These are phyloP conservation scores for Chalcosyrphus nemorum DNA, from an alignment of 2,888 invertebrate species.

Conservation along the genomic window DNA sequence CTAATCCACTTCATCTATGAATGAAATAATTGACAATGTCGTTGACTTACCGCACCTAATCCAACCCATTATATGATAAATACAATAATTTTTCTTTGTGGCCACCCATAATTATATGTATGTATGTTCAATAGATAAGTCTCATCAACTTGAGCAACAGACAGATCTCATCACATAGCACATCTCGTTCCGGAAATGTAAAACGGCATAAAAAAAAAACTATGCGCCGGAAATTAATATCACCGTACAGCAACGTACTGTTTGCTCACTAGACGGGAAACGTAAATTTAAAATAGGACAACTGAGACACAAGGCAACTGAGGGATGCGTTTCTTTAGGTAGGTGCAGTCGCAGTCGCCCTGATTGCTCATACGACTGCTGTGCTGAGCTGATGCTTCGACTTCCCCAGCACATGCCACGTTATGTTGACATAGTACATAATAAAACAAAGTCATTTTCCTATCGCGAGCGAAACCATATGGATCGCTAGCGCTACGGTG, in stretches of 20 bases:
- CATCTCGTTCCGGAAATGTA: constrained; percentile 26
- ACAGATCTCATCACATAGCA: constrained; percentile 26
- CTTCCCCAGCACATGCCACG: constrained; percentile 51
- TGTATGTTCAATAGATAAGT: too few species aligned
- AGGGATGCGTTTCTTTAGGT: constrained; percentile 33
- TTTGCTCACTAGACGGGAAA: constrained; percentile 61
- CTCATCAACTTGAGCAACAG: not conserved
- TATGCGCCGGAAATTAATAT: constrained; percentile 62
- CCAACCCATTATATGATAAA: too few species aligned
- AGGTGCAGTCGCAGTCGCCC: constrained; percentile 34
- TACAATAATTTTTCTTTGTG: too few species aligned
- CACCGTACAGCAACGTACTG: constrained; percentile 11
- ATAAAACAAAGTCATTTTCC: constrained; percentile 27
- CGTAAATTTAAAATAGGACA: constrained; percentile 56
- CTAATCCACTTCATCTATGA: too few species aligned
- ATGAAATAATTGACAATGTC: too few species aligned
- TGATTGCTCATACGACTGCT: constrained; percentile 28
- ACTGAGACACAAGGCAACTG: constrained; percentile 31
- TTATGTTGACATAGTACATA: constrained; percentile 24
- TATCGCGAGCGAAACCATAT: constrained; percentile 63
- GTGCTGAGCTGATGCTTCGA: constrained; percentile 17
- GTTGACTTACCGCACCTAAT: too few species aligned
- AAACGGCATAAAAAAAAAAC: constrained; percentile 17
- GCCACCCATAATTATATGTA: too few species aligned
- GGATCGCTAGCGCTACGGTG: too few species aligned